phyloP scores from a whole-genome alignment of 2,797 vertebrate species.

The Heliangelus exortis region DNA sequence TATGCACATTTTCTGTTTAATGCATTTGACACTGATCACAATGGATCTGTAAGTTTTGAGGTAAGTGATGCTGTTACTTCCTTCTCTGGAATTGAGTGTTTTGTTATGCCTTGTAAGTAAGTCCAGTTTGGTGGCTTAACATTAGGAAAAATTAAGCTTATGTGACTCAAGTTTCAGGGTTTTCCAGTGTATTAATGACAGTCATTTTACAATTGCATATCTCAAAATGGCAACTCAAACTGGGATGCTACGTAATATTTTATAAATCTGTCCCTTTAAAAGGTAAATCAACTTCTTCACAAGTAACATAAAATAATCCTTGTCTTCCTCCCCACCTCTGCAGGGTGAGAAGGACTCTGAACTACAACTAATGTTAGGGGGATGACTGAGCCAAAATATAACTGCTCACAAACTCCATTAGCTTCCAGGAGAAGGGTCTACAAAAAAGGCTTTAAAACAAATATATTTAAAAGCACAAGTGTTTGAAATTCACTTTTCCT shows the following conservation, averaged over 20 bases:
- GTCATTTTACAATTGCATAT: not conserved
- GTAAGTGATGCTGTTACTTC: conserved; percentile 76
- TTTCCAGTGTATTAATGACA: not conserved
- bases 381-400: not conserved
- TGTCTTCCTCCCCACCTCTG: not conserved
- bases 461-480: not conserved
- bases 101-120: not conserved
- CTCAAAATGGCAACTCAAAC: not conserved
- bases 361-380: not conserved
- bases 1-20: conserved; percentile 99
- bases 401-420: not conserved
- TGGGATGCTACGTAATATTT: not conserved
- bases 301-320: not conserved
- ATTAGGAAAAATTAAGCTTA: not conserved
- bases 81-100: not conserved
- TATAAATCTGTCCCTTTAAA: not conserved
- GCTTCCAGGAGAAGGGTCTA: not conserved
- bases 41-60: conserved; percentile 98
- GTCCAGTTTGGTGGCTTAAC: not conserved
- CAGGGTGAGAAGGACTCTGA: not conserved
- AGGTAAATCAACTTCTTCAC: not conserved
- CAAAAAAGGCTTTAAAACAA: not conserved
- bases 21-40: conserved; percentile 98
- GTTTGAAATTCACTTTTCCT: not conserved
- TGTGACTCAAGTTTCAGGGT: not conserved